Conservation (phyloP, 2,113 vertebrate species). For the Eptatretus burgeri region DNA sequence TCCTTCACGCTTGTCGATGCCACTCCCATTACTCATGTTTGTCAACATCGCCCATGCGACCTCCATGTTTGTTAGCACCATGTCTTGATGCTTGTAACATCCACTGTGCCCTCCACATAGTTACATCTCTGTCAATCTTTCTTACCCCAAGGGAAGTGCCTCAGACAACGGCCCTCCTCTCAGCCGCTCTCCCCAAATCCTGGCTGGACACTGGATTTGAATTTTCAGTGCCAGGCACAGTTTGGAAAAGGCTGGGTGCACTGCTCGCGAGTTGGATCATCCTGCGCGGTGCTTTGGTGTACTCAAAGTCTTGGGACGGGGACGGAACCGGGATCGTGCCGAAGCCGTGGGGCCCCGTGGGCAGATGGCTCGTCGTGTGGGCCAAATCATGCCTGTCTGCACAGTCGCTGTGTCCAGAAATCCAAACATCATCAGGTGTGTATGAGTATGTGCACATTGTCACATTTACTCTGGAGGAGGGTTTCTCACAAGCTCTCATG, state of each 20-base stretch:
- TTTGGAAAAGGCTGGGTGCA: conserved; percentile 20
- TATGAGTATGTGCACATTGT: too few relatives aligned
- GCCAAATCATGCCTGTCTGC: conserved; percentile 16
- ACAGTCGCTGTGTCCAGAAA: conserved; percentile 16
- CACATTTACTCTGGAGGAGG: too few relatives aligned
- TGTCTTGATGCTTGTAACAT: too few relatives aligned
- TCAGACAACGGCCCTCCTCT: conserved; percentile 10
- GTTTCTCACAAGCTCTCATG: too few relatives aligned
- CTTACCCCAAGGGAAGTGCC: too few relatives aligned
- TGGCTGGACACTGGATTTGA: conserved; percentile 13
- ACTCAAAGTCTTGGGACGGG: conserved; percentile 11
- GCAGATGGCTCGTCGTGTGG: conserved; percentile 21
- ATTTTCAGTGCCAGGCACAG: conserved; percentile 22
- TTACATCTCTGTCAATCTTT: too few relatives aligned
- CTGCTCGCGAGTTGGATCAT: conserved; percentile 17
- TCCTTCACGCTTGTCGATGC: too few relatives aligned
- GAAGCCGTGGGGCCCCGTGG: conserved; percentile 27
- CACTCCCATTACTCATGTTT: too few relatives aligned
- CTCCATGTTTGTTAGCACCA: too few relatives aligned
- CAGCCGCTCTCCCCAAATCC: conserved; percentile 18
- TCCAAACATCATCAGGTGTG: conserved; percentile 8
- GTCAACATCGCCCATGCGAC: too few relatives aligned
- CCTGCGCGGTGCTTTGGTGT: conserved; percentile 24
- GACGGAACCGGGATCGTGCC: conserved; percentile 20
- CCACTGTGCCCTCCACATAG: too few relatives aligned